Base-by-base conservation (phyloP, 2,888 invertebrate species). In the Blomia tropicalis region DNA sequence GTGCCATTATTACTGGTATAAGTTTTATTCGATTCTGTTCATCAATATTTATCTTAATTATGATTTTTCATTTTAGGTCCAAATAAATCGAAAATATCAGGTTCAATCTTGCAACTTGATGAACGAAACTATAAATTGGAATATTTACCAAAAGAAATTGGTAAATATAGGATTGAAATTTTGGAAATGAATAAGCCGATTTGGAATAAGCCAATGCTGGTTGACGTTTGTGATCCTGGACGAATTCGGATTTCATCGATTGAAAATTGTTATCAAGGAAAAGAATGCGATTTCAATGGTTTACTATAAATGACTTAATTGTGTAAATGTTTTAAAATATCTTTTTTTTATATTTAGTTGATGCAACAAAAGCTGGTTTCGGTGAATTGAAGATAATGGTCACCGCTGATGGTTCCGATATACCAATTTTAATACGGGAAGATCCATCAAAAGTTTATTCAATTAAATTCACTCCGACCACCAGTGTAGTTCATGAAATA, bases 401-500 rank as follows among this genome's bases (percentile, higher is more conserved):
- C 25, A 81, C 83, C 65, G 85, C 88, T 68, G 88, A 85, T 29
- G 84, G 86, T 2, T 79, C 81, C 31, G 83, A 84, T 66, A 87
- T 90, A 3, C 85, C 87, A 27, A 86, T 88, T 72, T 81, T 85
- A 65, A 81, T 91, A 66, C 78, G 86, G 23, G 79, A 81, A 53
- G 77, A 80, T 44, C 82, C 82, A 68, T 83, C 84, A 30, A 81
- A 81, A 54, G 77, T 85, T 60, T 85, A 85, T 75, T 86, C 87
- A 75, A 82, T 87, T 30, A 82, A 85, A 64, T 92, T 90, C 76
- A 87, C 88, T 73, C 93, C 93, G 0, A 82, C 83, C 0, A 77
- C 85, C 43, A 85, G 88, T 1, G 87, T 91, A 25, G 85, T 89
- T 1, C 92, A 95, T 73, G 80, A 85, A 69, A 80, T 95, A 63